Percentiles rank a stretch among this genome's conserved stretches.
These are phyloP conservation scores for Rhinoraja longicauda DNA, from an alignment of 2,797 vertebrate genomes.

Conservation along the genomic window DNA sequence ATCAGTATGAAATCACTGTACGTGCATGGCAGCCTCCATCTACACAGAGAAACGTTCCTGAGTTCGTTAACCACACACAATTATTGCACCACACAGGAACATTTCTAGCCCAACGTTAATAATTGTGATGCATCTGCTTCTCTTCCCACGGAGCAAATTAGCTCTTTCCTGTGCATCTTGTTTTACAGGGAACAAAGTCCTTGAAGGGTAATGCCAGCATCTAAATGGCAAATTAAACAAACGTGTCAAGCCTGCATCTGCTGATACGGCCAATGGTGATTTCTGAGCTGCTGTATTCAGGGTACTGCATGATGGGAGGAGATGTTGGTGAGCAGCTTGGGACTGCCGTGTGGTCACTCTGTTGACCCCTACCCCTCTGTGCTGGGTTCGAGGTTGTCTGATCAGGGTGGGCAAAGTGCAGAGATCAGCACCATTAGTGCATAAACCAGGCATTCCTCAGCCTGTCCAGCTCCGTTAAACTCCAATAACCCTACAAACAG, in stretches of 20 bases:
- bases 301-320: neutral
- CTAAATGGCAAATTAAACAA: neutral
- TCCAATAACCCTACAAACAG: neutral
- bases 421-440: constrained; percentile 22
- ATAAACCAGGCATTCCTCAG: constrained; percentile 25
- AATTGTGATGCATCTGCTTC: neutral
- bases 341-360: constrained; percentile 2
- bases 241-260: neutral
- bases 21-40: too few relatives aligned
- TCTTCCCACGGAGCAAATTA: neutral
- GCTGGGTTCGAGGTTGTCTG: neutral
- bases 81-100: too few relatives aligned
- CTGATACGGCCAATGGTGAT: neutral
- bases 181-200: neutral
- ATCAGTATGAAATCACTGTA: too few relatives aligned
- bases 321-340: neutral
- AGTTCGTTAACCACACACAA: too few relatives aligned
- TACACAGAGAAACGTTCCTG: too few relatives aligned
- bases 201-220: too few relatives aligned
- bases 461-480: constrained; percentile 34
- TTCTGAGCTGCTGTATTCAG: neutral
- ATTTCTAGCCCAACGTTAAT: neutral
- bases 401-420: constrained; percentile 30
- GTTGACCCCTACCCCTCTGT: constrained; percentile 13
- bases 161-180: neutral